Evolutionary conservation across 2,797 vertebrate genomes (phyloP).

Genomic region (Sarcophilus harrisii): DNA sequence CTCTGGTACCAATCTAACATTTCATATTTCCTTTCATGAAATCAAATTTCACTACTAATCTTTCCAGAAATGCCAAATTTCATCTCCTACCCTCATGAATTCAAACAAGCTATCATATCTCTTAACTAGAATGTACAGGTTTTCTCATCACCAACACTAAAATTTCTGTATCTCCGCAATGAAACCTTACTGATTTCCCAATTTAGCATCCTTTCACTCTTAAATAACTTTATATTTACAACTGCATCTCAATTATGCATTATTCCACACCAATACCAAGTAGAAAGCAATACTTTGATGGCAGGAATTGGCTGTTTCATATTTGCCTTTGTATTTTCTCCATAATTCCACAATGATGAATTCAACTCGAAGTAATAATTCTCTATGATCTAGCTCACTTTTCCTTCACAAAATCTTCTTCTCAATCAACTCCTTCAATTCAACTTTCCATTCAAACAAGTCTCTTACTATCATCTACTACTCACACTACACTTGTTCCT

Average conservation of each 20-base stretch:
- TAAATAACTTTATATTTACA: not conserved
- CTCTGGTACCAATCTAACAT: not conserved
- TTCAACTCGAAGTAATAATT: not conserved
- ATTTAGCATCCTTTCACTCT: not conserved
- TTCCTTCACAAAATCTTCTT: constrained; percentile 49
- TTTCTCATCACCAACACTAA: not conserved
- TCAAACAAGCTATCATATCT: not conserved
- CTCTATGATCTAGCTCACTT: constrained; percentile 43
- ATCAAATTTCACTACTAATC: not conserved
- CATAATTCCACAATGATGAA: not conserved
- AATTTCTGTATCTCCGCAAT: not conserved
- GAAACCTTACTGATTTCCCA: not conserved
- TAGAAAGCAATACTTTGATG: not conserved
- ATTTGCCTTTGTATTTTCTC: not conserved
- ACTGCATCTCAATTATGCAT: not conserved
- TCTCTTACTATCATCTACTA: constrained; percentile 23
- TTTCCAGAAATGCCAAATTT: not conserved
- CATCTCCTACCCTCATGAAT: not conserved
- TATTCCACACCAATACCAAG: not conserved
- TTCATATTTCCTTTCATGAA: not conserved
- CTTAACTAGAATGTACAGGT: not conserved
- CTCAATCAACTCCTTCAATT: constrained; percentile 43
- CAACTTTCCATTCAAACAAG: constrained; percentile 36
- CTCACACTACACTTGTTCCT: constrained; percentile 17
- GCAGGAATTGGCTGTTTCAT: not conserved